Evolutionary conservation across 2,888 invertebrate species (phyloP), one percentile per base, ranked within the genome.

Genomic region (Pilophorus perplexus): DNA sequence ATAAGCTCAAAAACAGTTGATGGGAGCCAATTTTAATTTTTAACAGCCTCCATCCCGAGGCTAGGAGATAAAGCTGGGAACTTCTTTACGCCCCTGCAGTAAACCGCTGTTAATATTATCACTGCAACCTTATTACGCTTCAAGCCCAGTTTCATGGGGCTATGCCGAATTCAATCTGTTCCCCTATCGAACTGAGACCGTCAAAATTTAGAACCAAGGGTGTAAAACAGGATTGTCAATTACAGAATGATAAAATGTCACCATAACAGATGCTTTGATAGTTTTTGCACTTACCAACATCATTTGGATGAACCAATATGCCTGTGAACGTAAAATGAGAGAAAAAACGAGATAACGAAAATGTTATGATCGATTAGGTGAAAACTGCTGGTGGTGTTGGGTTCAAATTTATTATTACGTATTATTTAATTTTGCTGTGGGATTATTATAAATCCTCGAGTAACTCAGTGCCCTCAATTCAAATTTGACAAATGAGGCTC

Each of bases 1-100:
- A 55, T 55, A 55, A 55, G 55, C 55, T 55, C 55, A 55, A 55
- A 55, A 55, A 55, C 55, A 55, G 55, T 55, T 55, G 55, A 55
- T 55, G 55, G 55, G 20, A 55, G 55, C 55, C 55, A 37, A 55
- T 55, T 55, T 55, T 55, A 55, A 55, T 55, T 55, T 55, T 55
- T 55, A 37, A 28, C 55, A 55, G 37, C 33, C 55, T 55, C 38
- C 37, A 37, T 38, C 16, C 55, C 38, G 27, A 38, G 22, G 55
- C 55, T 23, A 18, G 38, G 55, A 55, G 55, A 55, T 46, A 23
- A 46, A 46, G 46, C 25, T 38, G 55, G 55, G 22, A 55, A 28
- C 37, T 33, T 55, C 55, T 55, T 55, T 38, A 55, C 22, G n/a
- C 12, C 55, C 38, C n/a, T 37, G 55, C 55, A 55, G 22, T 37